Base-by-base conservation (phyloP, 2,113 vertebrate species). In the Corydoras maculifer region DNA sequence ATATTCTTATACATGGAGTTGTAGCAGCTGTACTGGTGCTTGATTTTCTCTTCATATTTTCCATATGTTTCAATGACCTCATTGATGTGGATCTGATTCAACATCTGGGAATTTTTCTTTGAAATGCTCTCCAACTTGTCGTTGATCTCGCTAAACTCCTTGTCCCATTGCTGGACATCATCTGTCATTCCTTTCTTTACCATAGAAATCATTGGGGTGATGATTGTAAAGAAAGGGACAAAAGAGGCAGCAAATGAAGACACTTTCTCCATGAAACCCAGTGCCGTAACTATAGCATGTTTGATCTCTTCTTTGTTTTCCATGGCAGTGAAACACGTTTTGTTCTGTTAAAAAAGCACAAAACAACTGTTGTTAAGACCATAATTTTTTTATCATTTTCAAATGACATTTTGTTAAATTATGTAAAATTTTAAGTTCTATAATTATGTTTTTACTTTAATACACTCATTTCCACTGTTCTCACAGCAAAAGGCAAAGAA, bases 211-310 rank as follows among this genome's bases (percentile, higher is more conserved):
- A 91, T 69, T 59, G 90, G 84, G 12, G 87, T 85, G 70, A 91
- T 87, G 0, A 91, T 79, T 66, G 88, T 88, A 9, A 79, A 79
- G 25, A 91, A 78, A 54, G 90, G 90, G 74, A 90, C 81, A 13
- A 91, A 83, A 64, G 88, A 90, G 30, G 89, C 83, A 65, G 89
- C 89, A 3, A 91, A 91, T 9, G 85, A 87, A 48, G 90, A 82
- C 30, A 89, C 81, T 60, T 90, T 90, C 82, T 91, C 90, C 74
- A 91, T 84, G 0, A 80, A 89, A 62, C 60, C 61, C 75, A 91
- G 73, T 66, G 88, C 86, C 76, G 82, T 88, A 32, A 9, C 85
- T 8, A 78, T 84, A 0, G 84, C 85, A 80, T 82, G 78, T 77
- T 82, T 89, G 53, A 80, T 73, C 50, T 80, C 66, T 11, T 73